These are phyloP conservation scores for Galeopsomyia nigrocyanea DNA, from an alignment of 2,888 invertebrate genomes.

Conservation along the genomic window DNA sequence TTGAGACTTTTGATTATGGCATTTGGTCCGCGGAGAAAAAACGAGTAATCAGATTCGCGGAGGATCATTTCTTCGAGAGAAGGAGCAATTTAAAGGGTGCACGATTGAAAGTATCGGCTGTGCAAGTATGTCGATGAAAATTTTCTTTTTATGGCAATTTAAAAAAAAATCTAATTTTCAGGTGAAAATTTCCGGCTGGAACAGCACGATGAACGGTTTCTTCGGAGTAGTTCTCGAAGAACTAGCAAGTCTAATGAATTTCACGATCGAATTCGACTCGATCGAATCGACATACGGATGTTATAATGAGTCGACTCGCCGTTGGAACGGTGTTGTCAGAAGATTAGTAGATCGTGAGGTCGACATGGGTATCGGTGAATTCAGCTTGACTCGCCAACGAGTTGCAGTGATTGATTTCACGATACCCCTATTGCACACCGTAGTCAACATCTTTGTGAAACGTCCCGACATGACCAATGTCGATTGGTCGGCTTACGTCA, in stretches of 20 bases:
- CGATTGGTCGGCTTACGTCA: constrained; percentile 58
- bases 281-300: constrained; percentile 50
- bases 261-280: constrained; percentile 15
- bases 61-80: constrained; percentile 46
- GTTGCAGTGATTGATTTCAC: constrained; percentile 57
- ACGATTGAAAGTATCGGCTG: constrained; percentile 41
- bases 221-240: constrained; percentile 28
- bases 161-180: no score
- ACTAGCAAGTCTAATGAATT: constrained; percentile 33
- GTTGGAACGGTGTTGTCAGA: constrained; percentile 59
- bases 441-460: constrained; percentile 54
- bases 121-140: constrained; percentile 38
- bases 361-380: constrained; percentile 58
- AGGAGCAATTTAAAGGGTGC: constrained; percentile 50
- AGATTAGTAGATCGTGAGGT: constrained; percentile 48
- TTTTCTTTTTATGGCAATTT: not conserved
- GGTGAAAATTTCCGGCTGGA: no score
- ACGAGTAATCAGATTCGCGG: constrained; percentile 25
- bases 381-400: constrained; percentile 54
- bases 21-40: constrained; percentile 1
- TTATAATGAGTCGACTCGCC: constrained; percentile 25
- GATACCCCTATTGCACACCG: constrained; percentile 54
- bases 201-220: constrained; percentile 13
- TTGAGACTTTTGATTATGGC: constrained; percentile 42
- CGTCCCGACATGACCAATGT: constrained; percentile 48